Evolutionary conservation across 1,140 invertebrate genomes (phyloP).

Genomic region (Pseudomyrmex gracilis): DNA sequence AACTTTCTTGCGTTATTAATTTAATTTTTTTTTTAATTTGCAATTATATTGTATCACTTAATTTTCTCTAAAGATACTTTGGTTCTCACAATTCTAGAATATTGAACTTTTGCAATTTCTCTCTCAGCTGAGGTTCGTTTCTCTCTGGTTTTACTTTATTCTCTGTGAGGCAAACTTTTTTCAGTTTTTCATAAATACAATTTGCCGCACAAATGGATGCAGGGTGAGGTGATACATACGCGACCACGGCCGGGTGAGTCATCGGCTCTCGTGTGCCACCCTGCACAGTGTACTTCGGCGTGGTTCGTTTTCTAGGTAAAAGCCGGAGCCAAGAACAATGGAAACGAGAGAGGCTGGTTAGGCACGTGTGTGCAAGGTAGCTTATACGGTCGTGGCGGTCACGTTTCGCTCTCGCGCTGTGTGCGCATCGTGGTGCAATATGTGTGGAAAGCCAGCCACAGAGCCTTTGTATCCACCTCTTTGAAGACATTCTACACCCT

Average conservation of each 20-base stretch:
- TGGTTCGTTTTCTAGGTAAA: slow-evolving; percentile 75
- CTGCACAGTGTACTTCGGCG: slow-evolving; percentile 47
- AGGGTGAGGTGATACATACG: slow-evolving; percentile 51
- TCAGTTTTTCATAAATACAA: not conserved
- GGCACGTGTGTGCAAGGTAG: slow-evolving; percentile 71
- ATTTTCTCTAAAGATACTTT: too few relatives aligned
- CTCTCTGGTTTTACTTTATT: not conserved
- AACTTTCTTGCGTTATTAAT: too few relatives aligned
- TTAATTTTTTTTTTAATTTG: too few relatives aligned
- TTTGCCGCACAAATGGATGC: slow-evolving; percentile 2
- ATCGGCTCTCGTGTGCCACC: slow-evolving; percentile 66
- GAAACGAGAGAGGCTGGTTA: slow-evolving; percentile 77
- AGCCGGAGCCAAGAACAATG: slow-evolving; percentile 77
- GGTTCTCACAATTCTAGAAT: too few relatives aligned
- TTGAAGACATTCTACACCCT: slow-evolving; percentile 30
- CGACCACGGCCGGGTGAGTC: slow-evolving; percentile 67
- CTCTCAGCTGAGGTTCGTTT: too few relatives aligned
- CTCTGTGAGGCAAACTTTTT: not conserved
- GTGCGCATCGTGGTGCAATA: slow-evolving; percentile 7
- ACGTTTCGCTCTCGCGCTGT: slow-evolving; percentile 73
- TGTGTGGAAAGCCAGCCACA: slow-evolving; percentile 11
- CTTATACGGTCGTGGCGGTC: slow-evolving; percentile 76
- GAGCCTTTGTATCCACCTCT: slow-evolving; percentile 29
- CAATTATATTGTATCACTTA: too few relatives aligned
- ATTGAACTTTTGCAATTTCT: too few relatives aligned